phyloP scores from a whole-genome alignment of 30 jellyfish, hydroid and myxozoan species.

The Hydractinia echinata region DNA sequence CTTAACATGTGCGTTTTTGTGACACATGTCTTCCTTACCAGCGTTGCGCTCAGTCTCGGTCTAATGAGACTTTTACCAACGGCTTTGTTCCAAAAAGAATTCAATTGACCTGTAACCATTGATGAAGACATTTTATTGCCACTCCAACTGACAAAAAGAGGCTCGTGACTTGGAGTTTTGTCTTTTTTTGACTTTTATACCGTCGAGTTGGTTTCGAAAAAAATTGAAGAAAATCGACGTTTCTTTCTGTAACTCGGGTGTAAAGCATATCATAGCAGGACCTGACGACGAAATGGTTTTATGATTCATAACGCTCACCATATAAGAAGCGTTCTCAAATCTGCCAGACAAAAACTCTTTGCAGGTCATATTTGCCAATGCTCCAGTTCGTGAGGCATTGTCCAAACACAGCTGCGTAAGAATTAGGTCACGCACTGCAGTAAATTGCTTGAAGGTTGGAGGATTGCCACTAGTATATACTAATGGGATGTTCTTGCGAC shows the following conservation, averaged over 20 bases:
- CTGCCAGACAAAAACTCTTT: conserved; percentile 2
- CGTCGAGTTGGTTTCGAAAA: background rate
- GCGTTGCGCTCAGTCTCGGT: background rate
- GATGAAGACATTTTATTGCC: background rate
- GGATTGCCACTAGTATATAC: background rate
- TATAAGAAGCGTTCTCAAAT: background rate
- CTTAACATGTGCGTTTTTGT: background rate
- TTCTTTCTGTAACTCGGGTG: background rate
- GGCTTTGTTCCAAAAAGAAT: background rate
- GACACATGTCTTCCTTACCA: background rate
- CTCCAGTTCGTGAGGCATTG: conserved; percentile 43
- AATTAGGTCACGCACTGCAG: conserved; percentile 5
- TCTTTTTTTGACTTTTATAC: background rate
- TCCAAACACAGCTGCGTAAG: conserved; percentile 10
- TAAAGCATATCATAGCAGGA: background rate
- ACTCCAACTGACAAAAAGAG: background rate
- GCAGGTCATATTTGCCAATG: conserved; percentile 23
- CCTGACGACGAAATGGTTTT: conserved; percentile 33
- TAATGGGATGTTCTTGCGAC: background rate
- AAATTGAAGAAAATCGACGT: background rate
- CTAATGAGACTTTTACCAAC: background rate
- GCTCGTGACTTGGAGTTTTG: too few species aligned
- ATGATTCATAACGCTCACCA: conserved; percentile 13
- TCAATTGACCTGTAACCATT: conserved; percentile 1
- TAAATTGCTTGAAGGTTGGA: background rate